Conservation (phyloP, 1,140 invertebrate species). For the Drosophila yakuba region DNA sequence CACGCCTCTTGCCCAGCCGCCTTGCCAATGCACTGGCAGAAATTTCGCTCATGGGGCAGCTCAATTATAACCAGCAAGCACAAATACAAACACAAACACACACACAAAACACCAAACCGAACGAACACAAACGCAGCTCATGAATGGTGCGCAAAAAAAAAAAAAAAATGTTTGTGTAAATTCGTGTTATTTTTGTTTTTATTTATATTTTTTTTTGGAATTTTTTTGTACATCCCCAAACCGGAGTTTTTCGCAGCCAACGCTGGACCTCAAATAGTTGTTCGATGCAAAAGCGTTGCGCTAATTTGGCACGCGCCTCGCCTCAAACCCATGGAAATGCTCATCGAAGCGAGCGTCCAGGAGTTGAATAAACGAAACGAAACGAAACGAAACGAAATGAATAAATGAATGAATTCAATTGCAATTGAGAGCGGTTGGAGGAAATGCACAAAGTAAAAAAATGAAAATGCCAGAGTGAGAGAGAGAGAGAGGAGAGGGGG, state of each 20-base stretch:
- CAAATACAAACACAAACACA: not conserved
- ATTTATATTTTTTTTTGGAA: not conserved
- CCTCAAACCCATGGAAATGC: slow-evolving; percentile 20
- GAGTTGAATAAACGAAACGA: slow-evolving; percentile 43
- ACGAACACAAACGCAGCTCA: slow-evolving; percentile 4
- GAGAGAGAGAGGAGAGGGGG: not conserved
- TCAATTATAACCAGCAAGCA: slow-evolving; percentile 27
- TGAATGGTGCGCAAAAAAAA: slow-evolving; percentile 2
- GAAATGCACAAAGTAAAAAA: not conserved
- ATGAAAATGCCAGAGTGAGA: not conserved
- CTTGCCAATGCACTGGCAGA: slow-evolving; percentile 17
- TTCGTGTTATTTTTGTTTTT: too few relatives aligned
- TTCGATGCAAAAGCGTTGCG: slow-evolving; percentile 60
- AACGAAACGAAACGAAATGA: slow-evolving; percentile 53
- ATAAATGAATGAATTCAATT: slow-evolving; percentile 82
- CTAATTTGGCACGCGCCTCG: slow-evolving; percentile 79
- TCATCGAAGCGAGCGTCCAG: slow-evolving; percentile 54
- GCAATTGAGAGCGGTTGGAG: slow-evolving; percentile 57
- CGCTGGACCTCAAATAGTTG: slow-evolving; percentile 61
- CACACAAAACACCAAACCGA: not conserved
- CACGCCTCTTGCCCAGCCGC: not conserved
- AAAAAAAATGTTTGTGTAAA: slow-evolving; percentile 8
- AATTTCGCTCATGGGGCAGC: slow-evolving; percentile 13
- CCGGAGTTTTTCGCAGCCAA: too few relatives aligned
- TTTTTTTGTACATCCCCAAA: too few relatives aligned